These are phyloP conservation scores for Eurytoma adleriae DNA, from an alignment of 2,888 invertebrate genomes.

Conservation along the genomic window DNA sequence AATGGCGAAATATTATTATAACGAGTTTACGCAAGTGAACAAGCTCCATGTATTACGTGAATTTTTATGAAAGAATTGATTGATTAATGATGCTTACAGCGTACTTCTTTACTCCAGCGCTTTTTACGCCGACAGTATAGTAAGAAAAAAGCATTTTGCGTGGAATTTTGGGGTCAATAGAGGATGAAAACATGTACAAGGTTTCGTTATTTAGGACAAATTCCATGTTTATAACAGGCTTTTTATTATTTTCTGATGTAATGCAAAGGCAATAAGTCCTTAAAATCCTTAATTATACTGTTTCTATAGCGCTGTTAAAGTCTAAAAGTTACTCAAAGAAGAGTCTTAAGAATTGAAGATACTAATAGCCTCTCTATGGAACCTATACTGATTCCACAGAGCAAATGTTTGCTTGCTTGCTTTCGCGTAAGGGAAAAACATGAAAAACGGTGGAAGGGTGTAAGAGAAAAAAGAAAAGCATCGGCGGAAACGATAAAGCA, in stretches of 20 bases:
- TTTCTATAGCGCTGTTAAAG: no score
- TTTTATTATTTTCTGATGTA: background rate
- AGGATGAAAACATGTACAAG: background rate
- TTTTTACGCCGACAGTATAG: background rate
- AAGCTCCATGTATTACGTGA: background rate
- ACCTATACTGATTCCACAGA: background rate
- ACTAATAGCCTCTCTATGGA: no score
- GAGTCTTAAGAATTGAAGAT: background rate
- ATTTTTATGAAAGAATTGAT: background rate
- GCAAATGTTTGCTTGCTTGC: slow-evolving; percentile 1
- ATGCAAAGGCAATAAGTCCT: no score
- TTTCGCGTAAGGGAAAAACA: background rate
- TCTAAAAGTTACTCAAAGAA: background rate
- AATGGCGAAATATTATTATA: background rate
- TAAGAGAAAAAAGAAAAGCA: background rate
- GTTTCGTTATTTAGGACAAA: background rate
- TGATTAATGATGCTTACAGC: background rate
- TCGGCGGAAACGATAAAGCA: slow-evolving; percentile 18
- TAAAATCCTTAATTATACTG: no score
- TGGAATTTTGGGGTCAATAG: slow-evolving; percentile 7
- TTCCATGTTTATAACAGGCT: no score
- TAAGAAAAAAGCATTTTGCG: background rate
- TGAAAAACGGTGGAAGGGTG: background rate
- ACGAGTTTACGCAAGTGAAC: background rate
- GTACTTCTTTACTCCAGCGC: background rate